Evolutionary conservation across 1,140 invertebrate species (phyloP), one percentile per base, ranked within the genome.

Genomic region (Drosophila pectinifera): DNA sequence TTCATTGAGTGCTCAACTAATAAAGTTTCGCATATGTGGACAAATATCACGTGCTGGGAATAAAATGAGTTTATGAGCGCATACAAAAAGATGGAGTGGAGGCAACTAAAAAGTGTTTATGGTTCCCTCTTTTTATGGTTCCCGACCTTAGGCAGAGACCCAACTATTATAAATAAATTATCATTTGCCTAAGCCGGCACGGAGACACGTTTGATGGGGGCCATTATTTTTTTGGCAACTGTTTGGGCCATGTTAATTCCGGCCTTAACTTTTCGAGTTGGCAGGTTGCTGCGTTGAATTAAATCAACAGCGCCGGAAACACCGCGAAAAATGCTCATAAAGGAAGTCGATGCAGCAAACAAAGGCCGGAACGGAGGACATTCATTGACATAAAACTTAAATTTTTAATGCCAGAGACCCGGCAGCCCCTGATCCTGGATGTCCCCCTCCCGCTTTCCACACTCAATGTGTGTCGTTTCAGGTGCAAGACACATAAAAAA

Each of bases 341-440:
- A 72, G 39, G 26, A 46, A 41, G 51, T 41, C 46, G 49, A 48
- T n/a, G 57, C 58, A 46, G 63, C 56, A 39, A 57, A 54, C 48
- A 73, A 65, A 43, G 56, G 39, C 57, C 26, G 67, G 68, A 58
- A 77, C 31, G 59, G 53, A 55, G 74, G 59, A 73, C 61, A 86
- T 81, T 70, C 78, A 86, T 86, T 75, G 82, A 68, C 82, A 86
- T 69, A 86, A 68, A 88, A 78, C 72, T 88, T 89, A 62, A 89
- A 88, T 88, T 83, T 88, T 88, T 88, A 84, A 88, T 88, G 84
- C 48, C 70, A 61, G 20, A 51, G 49, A n/a, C 48, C 26, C n/a
- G 22, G 3, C 18, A 13, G 4, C 22, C 53, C 53, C 53, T 41
- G 28, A 34, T 41, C n/a, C n/a, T 18, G 2, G 6, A n/a, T 38